Evolutionary conservation across 2,113 vertebrate species (phyloP), one percentile per base, ranked within the genome.

Genomic region (Melanocharis versteri): DNA sequence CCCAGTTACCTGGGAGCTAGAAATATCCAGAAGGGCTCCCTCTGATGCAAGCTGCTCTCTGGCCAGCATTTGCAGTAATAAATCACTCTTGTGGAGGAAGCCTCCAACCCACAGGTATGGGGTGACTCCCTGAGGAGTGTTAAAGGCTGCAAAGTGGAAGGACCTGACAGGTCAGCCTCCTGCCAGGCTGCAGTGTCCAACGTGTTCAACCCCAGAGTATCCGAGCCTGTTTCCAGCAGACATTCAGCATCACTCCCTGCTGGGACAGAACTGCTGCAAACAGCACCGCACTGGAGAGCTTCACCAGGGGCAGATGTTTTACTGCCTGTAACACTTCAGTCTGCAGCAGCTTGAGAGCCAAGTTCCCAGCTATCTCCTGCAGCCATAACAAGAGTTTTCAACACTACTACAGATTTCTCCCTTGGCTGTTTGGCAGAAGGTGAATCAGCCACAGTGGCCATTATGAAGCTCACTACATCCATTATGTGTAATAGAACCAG

Each of bases 141-240:
- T 9, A 13, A 68, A 89, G 61, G 76, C 83, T 79, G 71, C 26
- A 7, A 86, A 90, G 93, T 89, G 58, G 94, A 87, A 97, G 72
- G 87, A 96, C 89, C 70, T 94, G 95, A 57, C 4, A 8, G 68
- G 47, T 42, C 71, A 93, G 85, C 79, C 47, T 80, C 85, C 92
- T 78, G 58, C 51, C 21, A 13, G 22, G 57, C 84, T n/a, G 42
- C 47, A 42, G n/a, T 1, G 6, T 6, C n/a, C 71, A 54, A 1
- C 31, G 6, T 15, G 48, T 4, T 23, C 39, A 30, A 10, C 60
- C 19, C 17, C 30, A 40, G 35, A 90, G 13, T 6, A 35, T 15
- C 24, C 20, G 60, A 61, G 22, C 21, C 27, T 0, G 0, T 11
- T 64, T 24, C 48, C 61, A 68, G 16, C 76, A 71, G 23, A 12